Evolutionary conservation across 2,797 vertebrate species (phyloP).

Genomic region (Aplochiton taeniatus): DNA sequence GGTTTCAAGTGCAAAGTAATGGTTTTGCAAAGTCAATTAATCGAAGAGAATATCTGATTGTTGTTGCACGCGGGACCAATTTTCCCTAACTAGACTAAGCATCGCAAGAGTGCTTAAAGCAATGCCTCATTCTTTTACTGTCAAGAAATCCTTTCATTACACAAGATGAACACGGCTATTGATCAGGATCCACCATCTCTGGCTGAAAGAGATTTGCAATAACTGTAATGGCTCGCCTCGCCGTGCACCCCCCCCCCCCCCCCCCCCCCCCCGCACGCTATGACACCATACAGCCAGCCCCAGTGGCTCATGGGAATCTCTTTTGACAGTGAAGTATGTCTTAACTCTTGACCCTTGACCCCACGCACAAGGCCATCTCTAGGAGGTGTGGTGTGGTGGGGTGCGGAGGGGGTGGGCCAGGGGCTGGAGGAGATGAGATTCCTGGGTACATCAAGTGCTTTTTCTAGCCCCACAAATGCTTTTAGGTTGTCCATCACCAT

Average conservation of each 20-base stretch:
- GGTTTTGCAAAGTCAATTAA: conserved; percentile 74
- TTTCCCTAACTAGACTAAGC: conserved; percentile 49
- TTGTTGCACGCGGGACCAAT: conserved; percentile 73
- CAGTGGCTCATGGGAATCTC: conserved; percentile 53
- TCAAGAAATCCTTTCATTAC: conserved; percentile 70
- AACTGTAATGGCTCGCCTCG: conserved; percentile 73
- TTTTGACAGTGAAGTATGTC: conserved; percentile 64
- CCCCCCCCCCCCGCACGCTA: conserved; percentile 44
- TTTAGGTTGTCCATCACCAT: conserved; percentile 37
- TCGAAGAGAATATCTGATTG: conserved; percentile 61
- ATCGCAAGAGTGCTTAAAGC: conserved; percentile 55
- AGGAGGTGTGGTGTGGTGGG: conserved; percentile 38
- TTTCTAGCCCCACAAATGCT: conserved; percentile 9
- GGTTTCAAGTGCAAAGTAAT: conserved; percentile 64
- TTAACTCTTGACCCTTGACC: conserved; percentile 63
- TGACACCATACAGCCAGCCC: conserved; percentile 22
- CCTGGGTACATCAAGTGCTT: conserved; percentile 24
- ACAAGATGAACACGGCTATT: conserved; percentile 65
- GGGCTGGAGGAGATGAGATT: conserved; percentile 27
- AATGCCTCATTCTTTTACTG: conserved; percentile 55
- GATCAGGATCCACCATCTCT: conserved; percentile 54
- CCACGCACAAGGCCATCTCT: conserved; percentile 35
- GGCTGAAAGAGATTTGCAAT: conserved; percentile 69
- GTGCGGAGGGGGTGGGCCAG: conserved; percentile 24
- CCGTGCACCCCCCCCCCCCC: conserved; percentile 33